These are phyloP conservation scores for Ophioninae sp. DNA, from an alignment of 2,888 invertebrate species.

Conservation along the genomic window DNA sequence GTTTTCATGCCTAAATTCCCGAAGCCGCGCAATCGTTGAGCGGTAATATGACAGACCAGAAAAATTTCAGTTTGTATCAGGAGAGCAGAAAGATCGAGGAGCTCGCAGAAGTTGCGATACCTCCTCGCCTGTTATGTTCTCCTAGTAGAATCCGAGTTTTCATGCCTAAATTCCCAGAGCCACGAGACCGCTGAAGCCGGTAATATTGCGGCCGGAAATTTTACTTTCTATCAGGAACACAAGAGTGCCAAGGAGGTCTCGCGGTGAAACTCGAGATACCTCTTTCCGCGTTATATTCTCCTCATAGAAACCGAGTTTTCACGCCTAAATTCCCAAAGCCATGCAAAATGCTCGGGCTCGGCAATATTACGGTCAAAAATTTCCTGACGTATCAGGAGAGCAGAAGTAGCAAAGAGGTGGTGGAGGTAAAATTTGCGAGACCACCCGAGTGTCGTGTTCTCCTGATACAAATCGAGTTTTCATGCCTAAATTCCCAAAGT, in stretches of 20 bases:
- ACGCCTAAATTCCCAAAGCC: not conserved
- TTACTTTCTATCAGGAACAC: no score
- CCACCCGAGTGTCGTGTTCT: not conserved
- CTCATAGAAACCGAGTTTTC: no score
- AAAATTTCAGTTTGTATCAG: not conserved
- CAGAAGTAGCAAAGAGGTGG: conserved; percentile 1
- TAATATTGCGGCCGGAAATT: no score
- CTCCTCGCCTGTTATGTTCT: not conserved
- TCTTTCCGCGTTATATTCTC: no score
- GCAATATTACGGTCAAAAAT: not conserved
- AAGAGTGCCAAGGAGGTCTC: no score
- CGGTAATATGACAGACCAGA: not conserved
- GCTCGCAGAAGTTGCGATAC: not conserved
- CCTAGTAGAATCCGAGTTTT: no score
- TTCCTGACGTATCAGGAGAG: not conserved
- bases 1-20: not conserved
- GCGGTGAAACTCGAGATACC: no score
- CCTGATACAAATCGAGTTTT: not conserved
- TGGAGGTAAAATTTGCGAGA: no score
- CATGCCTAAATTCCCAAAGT: not conserved
- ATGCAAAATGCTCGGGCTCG: not conserved
- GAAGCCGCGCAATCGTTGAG: not conserved
- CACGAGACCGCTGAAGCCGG: no score
- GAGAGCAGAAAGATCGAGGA: not conserved
- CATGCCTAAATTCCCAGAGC: no score